phyloP scores from a whole-genome alignment of 2,797 vertebrate genomes.

The Okamejei kenojei region DNA sequence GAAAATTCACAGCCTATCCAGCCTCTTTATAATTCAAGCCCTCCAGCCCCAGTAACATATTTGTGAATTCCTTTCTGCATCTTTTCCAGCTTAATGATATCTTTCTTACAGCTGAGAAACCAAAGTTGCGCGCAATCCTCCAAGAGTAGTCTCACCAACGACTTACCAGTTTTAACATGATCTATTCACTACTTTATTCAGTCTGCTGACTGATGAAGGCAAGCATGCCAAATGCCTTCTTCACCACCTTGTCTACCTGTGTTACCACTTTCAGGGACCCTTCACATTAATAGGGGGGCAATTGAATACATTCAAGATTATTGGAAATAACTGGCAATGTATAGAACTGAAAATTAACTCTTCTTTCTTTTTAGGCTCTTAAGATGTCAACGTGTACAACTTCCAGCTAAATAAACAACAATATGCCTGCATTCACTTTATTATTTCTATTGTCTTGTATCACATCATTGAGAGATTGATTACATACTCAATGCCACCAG shows the following conservation, averaged over 20 bases:
- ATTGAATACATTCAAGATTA: neutral
- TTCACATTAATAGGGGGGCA: neutral
- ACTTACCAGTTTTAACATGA: too few relatives aligned
- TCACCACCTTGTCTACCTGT: too few relatives aligned
- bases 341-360: neutral
- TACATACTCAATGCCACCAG: neutral
- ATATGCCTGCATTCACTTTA: neutral
- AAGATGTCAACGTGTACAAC: neutral
- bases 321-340: neutral
- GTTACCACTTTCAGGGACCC: too few relatives aligned
- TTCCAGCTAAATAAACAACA: neutral
- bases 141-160: too few relatives aligned
- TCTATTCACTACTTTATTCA: too few relatives aligned
- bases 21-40: too few relatives aligned
- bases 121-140: too few relatives aligned
- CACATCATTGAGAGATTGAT: constrained; percentile 18
- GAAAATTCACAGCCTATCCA: too few relatives aligned
- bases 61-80: too few relatives aligned
- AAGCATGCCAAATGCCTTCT: neutral
- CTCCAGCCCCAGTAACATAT: too few relatives aligned
- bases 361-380: neutral
- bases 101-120: too few relatives aligned
- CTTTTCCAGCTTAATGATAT: too few relatives aligned
- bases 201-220: neutral
- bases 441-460: neutral